These are phyloP conservation scores for Orthonychiurus folsomi DNA, from an alignment of 2,888 invertebrate genomes.

Conservation along the genomic window DNA sequence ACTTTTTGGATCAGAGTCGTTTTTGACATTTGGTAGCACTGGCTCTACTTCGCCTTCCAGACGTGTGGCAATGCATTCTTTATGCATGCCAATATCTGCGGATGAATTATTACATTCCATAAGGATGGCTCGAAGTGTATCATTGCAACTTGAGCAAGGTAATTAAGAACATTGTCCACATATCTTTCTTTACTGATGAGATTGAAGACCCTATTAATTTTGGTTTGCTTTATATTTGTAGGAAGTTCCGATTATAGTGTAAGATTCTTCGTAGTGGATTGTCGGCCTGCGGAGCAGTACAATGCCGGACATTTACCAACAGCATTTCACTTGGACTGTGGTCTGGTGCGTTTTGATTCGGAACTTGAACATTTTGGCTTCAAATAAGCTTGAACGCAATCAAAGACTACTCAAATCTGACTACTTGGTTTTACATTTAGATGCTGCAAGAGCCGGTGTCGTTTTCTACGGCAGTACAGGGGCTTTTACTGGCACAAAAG, in stretches of 20 bases:
- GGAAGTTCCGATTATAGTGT: conserved; percentile 45
- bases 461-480: conserved; percentile 88
- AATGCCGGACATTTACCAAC: conserved; percentile 94
- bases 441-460: conserved; percentile 94
- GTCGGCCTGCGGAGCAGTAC: conserved; percentile 91
- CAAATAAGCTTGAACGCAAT: background rate
- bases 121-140: conserved; percentile 46
- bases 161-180: conserved; percentile 2
- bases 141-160: conserved; percentile 23
- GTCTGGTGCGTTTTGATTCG: conserved; percentile 53
- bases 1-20: conserved; percentile 45
- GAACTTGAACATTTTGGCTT: background rate
- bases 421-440: conserved; percentile 44
- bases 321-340: conserved; percentile 95
- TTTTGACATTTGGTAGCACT: conserved; percentile 33
- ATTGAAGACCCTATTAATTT: conserved; percentile 6
- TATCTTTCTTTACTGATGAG: background rate
- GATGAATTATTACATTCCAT: conserved; percentile 57
- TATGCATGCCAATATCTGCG: conserved; percentile 93
- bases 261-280: conserved; percentile 92
- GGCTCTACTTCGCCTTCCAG: conserved; percentile 34
- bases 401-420: background rate
- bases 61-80: conserved; percentile 53
- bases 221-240: conserved; percentile 1
- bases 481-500: conserved; percentile 76